These are phyloP conservation scores for Crotalus horridus DNA, from an alignment of 2,113 vertebrate genomes.

Conservation along the genomic window DNA sequence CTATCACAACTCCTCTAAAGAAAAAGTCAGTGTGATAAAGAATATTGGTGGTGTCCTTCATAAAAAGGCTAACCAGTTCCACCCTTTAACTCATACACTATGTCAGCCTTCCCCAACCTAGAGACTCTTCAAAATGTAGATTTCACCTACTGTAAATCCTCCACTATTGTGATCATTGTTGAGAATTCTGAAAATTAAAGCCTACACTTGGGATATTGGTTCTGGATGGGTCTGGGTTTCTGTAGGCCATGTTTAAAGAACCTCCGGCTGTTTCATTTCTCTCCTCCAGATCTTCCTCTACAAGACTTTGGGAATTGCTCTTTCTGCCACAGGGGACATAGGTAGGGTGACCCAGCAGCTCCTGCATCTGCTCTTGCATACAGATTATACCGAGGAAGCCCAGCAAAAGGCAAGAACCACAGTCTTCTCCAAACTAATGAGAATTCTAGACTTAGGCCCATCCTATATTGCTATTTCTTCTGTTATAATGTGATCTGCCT, in stretches of 20 bases:
- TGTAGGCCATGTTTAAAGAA: neutral
- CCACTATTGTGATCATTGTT: neutral
- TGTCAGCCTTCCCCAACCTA: neutral
- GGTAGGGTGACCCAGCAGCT: neutral
- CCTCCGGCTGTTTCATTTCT: neutral
- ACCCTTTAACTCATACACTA: neutral
- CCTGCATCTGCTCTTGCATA: neutral
- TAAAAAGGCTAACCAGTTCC: neutral
- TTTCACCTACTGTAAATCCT: neutral
- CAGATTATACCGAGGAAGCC: neutral
- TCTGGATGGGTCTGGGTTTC: neutral
- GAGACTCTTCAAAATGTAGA: neutral
- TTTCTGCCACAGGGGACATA: neutral
- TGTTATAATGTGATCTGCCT: neutral
- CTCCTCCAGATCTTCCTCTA: conserved; percentile 11
- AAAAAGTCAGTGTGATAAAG: conserved; percentile 2
- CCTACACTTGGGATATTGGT: neutral
- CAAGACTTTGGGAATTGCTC: neutral
- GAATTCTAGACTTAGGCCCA: neutral
- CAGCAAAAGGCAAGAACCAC: neutral
- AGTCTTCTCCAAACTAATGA: neutral
- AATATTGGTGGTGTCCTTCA: neutral
- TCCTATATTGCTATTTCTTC: neutral
- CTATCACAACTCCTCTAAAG: neutral
- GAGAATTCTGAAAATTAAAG: neutral